Base-by-base conservation (phyloP, 2,113 vertebrate genomes). In the Nestor notabilis region DNA sequence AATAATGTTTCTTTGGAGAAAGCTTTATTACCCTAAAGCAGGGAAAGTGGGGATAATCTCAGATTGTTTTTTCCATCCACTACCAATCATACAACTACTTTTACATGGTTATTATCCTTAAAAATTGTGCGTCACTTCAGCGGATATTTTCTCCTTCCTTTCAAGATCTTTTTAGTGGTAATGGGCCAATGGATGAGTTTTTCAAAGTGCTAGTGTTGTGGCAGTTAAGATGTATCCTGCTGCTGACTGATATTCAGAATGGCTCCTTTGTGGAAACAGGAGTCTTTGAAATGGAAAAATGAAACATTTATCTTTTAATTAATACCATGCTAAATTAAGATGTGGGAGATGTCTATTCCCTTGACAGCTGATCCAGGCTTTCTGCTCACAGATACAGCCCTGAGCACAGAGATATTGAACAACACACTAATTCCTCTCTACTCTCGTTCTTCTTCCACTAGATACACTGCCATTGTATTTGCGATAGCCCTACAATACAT, bases 171-270 rank as follows among this genome's bases (percentile, higher is more conserved):
- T 85, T 76, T 17, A 65, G 58, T 37, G 31, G 25, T 10, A 91
- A 58, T 83, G 77, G 87, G 61, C 90, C 92, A 93, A 95, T 77
- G 91, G 94, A 93, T 43, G 14, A 63, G 50, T 64, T 79, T 82
- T 66, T 66, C 66, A 5, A 84, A 95, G 89, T 79, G 80, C 72
- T 84, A 14, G 55, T 39, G 27, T 43, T 68, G 33, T 53, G 47
- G 83, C 55, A 92, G 39, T 55, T 75, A 55, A 55, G 49, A n/a
- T 20, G 69, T 47, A 82, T 50, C 89, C 94, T 76, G 91, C 47
- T 87, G 47, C 79, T 90, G 86, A 88, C 0, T 58, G 72, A 70
- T 58, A 88, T 0, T 43, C 81, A 95, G 43, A 64, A 66, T 12
- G 50, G 37, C 53, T 76, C 21, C 27, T 82, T 9, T 46, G 52